Evolutionary conservation across 2,113 vertebrate genomes (phyloP).

Genomic region (Calonectris borealis): DNA sequence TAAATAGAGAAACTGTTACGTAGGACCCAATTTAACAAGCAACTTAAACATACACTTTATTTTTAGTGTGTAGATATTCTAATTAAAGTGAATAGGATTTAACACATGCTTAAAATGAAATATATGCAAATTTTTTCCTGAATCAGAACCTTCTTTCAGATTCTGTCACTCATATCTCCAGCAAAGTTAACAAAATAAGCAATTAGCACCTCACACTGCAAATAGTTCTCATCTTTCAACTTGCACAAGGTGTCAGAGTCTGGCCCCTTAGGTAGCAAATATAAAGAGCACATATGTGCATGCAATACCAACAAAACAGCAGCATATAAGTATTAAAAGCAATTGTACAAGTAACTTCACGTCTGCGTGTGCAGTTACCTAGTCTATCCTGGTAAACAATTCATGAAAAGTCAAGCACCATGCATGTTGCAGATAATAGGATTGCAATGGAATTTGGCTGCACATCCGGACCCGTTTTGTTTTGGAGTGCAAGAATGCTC

Average conservation of each 20-base stretch:
- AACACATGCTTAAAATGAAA: conserved; percentile 27
- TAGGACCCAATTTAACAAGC: not conserved
- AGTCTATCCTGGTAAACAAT: not conserved
- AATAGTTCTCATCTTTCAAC: conserved; percentile 18
- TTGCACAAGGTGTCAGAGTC: not conserved
- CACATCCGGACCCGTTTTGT: rapidly evolving
- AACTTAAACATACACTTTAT: not conserved
- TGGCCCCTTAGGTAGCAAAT: not conserved
- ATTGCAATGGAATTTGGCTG: not conserved
- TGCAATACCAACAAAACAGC: not conserved
- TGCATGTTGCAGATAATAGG: rapidly evolving
- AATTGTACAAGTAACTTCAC: not conserved
- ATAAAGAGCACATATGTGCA: not conserved
- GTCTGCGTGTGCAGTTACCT: not conserved
- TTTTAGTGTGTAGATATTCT: conserved; percentile 34
- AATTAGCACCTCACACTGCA: conserved; percentile 44
- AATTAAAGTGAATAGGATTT: conserved; percentile 19
- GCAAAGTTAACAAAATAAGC: conserved; percentile 47
- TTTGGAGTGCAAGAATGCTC: not conserved
- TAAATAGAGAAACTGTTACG: not conserved
- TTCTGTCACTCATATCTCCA: conserved; percentile 43
- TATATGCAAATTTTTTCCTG: conserved; percentile 44
- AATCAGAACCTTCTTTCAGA: conserved; percentile 37
- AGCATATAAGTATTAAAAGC: not conserved
- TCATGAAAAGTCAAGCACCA: not conserved